These are phyloP conservation scores for Gadopsis bispinosus DNA, from an alignment of 2,797 vertebrate genomes.

Conservation along the genomic window DNA sequence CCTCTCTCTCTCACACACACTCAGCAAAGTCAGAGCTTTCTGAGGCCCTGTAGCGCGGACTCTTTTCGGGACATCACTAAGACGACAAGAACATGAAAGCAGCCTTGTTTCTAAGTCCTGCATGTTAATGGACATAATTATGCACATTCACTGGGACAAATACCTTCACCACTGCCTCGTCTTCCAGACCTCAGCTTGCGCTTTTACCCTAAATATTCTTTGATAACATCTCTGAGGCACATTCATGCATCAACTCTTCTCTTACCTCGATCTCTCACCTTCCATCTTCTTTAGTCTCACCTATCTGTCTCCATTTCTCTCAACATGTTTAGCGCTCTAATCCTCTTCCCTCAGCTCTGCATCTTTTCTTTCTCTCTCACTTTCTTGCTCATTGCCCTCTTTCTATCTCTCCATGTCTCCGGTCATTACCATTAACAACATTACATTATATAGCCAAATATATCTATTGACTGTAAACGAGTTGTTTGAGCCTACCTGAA, in stretches of 20 bases:
- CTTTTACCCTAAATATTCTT: constrained; percentile 6
- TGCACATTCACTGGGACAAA: constrained; percentile 5
- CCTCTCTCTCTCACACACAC: background rate
- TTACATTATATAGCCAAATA: background rate
- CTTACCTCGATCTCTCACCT: background rate
- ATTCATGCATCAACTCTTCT: constrained; percentile 16
- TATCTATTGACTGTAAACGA: constrained; percentile 4
- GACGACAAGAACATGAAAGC: constrained; percentile 35
- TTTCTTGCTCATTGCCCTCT: constrained; percentile 2
- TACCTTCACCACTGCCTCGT: constrained; percentile 5
- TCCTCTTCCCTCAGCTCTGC: background rate
- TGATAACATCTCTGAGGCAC: constrained; percentile 3
- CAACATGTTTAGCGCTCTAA: background rate
- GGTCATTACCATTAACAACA: constrained; percentile 2
- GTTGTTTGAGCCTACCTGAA: constrained; percentile 15
- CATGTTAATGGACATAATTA: constrained; percentile 3
- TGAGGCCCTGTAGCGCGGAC: background rate
- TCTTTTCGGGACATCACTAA: constrained; percentile 27
- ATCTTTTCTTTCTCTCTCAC: background rate
- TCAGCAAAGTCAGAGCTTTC: constrained; percentile 2
- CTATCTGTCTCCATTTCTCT: background rate
- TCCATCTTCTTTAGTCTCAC: constrained; percentile 7
- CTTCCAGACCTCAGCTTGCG: constrained; percentile 3
- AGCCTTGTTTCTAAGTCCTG: constrained; percentile 4
- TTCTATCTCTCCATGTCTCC: background rate